A percentile compares a stretch with the other conserved stretches of the same genome.
Conservation (phyloP, 2,797 vertebrate genomes). For the Trematomus bernacchii region DNA sequence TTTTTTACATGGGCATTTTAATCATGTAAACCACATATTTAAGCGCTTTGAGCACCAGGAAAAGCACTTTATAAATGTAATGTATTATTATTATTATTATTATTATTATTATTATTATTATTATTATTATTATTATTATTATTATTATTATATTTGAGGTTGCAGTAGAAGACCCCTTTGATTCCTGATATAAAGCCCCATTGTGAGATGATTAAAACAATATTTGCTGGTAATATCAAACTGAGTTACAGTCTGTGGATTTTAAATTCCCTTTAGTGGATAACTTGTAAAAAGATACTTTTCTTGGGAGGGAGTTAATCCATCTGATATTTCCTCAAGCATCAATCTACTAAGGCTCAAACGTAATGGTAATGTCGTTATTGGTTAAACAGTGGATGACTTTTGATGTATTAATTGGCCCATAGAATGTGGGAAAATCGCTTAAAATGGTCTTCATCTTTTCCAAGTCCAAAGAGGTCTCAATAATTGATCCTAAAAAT, state of each 20-base stretch:
- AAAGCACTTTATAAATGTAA: no score
- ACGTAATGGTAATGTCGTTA: neutral
- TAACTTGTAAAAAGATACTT: conserved; percentile 4
- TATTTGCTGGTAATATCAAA: conserved; percentile 17
- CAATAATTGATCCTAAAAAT: neutral
- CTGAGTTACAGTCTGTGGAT: neutral
- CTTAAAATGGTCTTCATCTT: no score
- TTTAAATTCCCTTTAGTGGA: neutral
- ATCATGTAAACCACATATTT: conserved; percentile 40
- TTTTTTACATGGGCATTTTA: conserved; percentile 30
- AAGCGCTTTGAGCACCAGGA: no score
- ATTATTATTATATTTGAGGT: neutral
- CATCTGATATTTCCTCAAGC: conserved; percentile 1
- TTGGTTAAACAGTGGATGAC: neutral
- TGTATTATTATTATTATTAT: no score
- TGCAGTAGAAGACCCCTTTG: conserved; percentile 20
- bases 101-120: no score
- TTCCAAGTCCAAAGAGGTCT: neutral
- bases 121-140: no score
- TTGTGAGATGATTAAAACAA: conserved; percentile 20
- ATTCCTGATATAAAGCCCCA: conserved; percentile 21
- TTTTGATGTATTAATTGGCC: no score
- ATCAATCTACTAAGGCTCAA: neutral
- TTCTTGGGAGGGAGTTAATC: conserved; percentile 5
- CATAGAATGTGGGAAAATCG: no score